A percentile compares a stretch with the other conserved stretches of the same genome.
Evolutionary conservation across 2,113 vertebrate species (phyloP).

Genomic region (Spizaetus ornatus): DNA sequence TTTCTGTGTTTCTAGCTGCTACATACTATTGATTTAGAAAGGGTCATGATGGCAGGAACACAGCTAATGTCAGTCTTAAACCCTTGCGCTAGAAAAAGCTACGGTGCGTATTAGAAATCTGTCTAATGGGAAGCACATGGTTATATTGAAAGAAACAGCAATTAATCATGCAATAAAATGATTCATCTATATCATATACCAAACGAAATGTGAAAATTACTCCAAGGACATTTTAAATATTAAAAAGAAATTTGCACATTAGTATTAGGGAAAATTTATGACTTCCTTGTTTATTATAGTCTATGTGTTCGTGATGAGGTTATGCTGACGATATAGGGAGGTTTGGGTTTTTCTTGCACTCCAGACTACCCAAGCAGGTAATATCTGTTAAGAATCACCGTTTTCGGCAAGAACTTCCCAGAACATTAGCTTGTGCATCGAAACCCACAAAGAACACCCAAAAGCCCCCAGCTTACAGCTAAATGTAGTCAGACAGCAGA

Average conservation of each 20-base stretch:
- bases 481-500: background rate
- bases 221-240: constrained; percentile 2
- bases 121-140: background rate
- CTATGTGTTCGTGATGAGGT: background rate
- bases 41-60: background rate
- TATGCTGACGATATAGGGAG: background rate
- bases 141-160: background rate
- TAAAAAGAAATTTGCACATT: background rate
- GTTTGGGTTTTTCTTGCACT: background rate
- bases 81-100: background rate
- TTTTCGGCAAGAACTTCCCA: background rate
- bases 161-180: background rate
- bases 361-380: background rate
- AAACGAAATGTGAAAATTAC: background rate
- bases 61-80: background rate
- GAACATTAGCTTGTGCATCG: background rate
- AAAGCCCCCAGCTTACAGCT: background rate
- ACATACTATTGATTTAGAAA: background rate
- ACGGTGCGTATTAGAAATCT: background rate
- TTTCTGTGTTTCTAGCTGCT: background rate
- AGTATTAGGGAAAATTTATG: background rate
- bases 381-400: background rate
- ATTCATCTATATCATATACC: background rate
- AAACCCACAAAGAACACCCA: background rate
- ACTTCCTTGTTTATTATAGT: background rate